These are phyloP conservation scores for Loxodonta africana DNA, from an alignment of 2,113 vertebrate species.

Conservation along the genomic window DNA sequence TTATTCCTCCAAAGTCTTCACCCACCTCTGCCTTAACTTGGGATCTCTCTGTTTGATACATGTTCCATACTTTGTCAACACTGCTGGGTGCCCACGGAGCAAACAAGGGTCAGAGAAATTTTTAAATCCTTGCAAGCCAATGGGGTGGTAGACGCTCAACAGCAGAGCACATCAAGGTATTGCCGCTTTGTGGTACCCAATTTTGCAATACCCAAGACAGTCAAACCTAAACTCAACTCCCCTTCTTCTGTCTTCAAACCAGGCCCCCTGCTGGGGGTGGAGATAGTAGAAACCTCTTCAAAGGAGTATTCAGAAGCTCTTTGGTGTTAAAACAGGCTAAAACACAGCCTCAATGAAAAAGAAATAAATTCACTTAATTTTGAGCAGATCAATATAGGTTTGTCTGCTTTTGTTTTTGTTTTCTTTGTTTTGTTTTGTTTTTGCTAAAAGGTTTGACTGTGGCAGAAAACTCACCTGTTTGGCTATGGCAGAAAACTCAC, in stretches of 20 bases:
- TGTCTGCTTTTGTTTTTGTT: neutral
- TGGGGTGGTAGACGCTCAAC: accelerated
- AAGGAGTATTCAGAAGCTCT: slow-evolving; percentile 64
- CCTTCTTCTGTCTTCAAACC: slow-evolving; percentile 20
- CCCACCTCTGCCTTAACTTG: neutral
- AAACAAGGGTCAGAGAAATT: neutral
- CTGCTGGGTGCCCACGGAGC: neutral
- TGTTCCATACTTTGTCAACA: neutral
- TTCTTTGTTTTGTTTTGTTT: neutral
- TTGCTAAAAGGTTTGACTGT: slow-evolving; percentile 45
- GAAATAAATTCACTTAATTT: slow-evolving; percentile 20
- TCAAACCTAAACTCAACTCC: neutral
- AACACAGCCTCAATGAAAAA: neutral
- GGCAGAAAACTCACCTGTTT: neutral
- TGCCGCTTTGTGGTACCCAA: neutral
- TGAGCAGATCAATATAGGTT: slow-evolving; percentile 11
- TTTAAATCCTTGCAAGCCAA: neutral
- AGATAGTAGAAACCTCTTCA: slow-evolving; percentile 27
- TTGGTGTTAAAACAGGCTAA: neutral
- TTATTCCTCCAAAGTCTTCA: neutral
- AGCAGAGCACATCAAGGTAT: neutral
- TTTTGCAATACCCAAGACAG: neutral
- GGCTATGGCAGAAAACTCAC: neutral
- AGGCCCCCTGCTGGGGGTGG: slow-evolving; percentile 5
- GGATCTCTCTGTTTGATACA: neutral